Evolutionary conservation across 2,888 invertebrate species (phyloP).

Genomic region (Merodon equestris): DNA sequence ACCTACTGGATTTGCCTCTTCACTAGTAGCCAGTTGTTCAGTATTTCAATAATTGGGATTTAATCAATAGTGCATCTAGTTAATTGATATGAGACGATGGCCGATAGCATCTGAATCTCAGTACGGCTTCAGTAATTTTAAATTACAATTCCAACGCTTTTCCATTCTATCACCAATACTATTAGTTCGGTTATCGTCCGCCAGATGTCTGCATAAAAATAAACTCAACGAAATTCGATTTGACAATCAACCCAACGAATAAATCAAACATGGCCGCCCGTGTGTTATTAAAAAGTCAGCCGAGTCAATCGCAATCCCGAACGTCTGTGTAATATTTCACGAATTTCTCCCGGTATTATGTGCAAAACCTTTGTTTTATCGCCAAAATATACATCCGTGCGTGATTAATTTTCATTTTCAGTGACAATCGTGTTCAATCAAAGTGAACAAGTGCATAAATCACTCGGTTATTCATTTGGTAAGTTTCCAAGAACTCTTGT

Average conservation of each 20-base stretch:
- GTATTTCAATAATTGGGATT: too few relatives aligned
- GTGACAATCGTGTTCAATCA: conserved; percentile 57
- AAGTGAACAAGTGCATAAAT: conserved; percentile 51
- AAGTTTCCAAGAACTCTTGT: conserved; percentile 40
- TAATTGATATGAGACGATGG: too few relatives aligned
- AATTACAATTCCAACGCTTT: too few relatives aligned
- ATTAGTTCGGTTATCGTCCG: background rate
- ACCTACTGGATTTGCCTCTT: too few relatives aligned
- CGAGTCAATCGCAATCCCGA: conserved; percentile 48
- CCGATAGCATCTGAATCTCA: too few relatives aligned
- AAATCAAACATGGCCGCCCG: conserved; percentile 61
- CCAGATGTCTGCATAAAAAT: conserved; percentile 12
- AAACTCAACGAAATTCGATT: conserved; percentile 41
- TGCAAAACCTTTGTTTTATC: conserved; percentile 49
- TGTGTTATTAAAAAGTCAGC: conserved; percentile 65
- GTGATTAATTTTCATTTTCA: conserved; percentile 54
- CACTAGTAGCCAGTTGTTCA: too few relatives aligned
- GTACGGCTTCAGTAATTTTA: too few relatives aligned
- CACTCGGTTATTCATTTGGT: conserved; percentile 45
- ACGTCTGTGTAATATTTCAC: conserved; percentile 64
- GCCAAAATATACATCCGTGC: conserved; percentile 53
- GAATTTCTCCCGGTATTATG: conserved; percentile 60
- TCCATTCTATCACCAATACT: background rate
- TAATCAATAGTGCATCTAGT: too few relatives aligned
- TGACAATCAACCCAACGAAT: conserved; percentile 60